Evolutionary conservation across 2,888 invertebrate species (phyloP).

Genomic region (Carabus problematicus): DNA sequence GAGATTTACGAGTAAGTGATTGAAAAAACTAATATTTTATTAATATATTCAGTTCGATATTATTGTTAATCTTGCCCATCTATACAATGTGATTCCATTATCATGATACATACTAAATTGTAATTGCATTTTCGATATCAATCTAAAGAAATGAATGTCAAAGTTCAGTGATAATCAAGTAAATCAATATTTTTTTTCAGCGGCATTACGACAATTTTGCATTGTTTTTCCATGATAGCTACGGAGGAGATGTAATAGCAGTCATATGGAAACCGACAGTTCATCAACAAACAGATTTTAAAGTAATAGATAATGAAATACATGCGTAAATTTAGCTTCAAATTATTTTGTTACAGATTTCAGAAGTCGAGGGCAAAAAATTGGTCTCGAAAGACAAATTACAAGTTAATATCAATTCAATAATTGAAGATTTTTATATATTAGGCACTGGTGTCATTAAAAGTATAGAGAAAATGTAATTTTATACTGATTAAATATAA

Average conservation of each 20-base stretch:
- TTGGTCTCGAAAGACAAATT: slow-evolving; percentile 61
- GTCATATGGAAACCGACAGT: slow-evolving; percentile 83
- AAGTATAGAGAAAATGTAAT: slow-evolving; percentile 58
- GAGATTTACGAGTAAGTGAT: slow-evolving; percentile 73
- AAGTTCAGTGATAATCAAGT: neutral
- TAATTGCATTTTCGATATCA: slow-evolving; percentile 15
- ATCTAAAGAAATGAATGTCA: neutral
- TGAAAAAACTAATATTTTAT: slow-evolving; percentile 3
- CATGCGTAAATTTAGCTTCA: slow-evolving; percentile 15
- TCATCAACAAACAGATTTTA: slow-evolving; percentile 70
- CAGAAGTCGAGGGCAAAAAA: slow-evolving; percentile 65
- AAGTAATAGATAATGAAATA: slow-evolving; percentile 62
- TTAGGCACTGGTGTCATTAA: slow-evolving; percentile 72
- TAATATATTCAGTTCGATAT: no score
- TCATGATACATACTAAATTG: neutral
- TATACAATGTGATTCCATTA: neutral
- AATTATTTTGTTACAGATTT: slow-evolving; percentile 59
- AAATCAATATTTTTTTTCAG: slow-evolving; percentile 50
- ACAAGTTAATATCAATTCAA: slow-evolving; percentile 68
- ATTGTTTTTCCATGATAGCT: slow-evolving; percentile 87
- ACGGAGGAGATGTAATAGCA: slow-evolving; percentile 85
- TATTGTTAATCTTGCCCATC: neutral
- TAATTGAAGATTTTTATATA: slow-evolving; percentile 74
- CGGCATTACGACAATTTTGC: slow-evolving; percentile 75
- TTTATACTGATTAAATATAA: slow-evolving; percentile 1